phyloP scores from a whole-genome alignment of 2,888 invertebrate species.

The Ormyrus labotus region DNA sequence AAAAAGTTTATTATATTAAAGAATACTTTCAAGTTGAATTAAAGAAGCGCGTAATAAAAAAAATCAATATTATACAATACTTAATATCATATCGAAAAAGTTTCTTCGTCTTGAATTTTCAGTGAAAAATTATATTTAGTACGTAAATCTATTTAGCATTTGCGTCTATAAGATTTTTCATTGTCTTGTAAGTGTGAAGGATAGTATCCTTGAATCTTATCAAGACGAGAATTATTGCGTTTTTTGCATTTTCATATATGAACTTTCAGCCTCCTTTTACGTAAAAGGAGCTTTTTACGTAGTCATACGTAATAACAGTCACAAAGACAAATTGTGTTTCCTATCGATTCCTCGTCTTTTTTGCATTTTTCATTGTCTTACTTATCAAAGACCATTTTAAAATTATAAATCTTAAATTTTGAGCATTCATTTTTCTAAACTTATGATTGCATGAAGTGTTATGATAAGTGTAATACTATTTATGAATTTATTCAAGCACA shows the following conservation, averaged over 20 bases:
- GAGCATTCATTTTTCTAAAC: not conserved
- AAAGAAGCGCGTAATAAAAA: not conserved
- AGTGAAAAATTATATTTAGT: not conserved
- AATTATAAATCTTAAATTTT: not conserved
- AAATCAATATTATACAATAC: not conserved
- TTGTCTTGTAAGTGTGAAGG: slow-evolving; percentile 1
- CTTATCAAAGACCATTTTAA: not conserved
- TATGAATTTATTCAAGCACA: too few relatives aligned
- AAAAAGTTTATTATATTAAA: too few relatives aligned
- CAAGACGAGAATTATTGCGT: not conserved
- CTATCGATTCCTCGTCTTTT: slow-evolving; percentile 30
- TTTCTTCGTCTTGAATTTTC: not conserved
- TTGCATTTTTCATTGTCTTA: slow-evolving; percentile 10
- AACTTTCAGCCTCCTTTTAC: slow-evolving; percentile 30
- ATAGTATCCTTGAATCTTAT: slow-evolving; percentile 35
- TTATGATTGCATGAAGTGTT: not conserved
- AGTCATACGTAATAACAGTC: not conserved
- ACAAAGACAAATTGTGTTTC: not conserved
- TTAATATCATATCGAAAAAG: not conserved
- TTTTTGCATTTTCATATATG: slow-evolving; percentile 19
- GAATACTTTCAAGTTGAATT: too few relatives aligned
- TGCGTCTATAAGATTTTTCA: not conserved
- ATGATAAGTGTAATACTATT: not conserved
- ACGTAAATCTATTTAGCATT: not conserved
- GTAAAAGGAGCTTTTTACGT: slow-evolving; percentile 27